A percentile compares a stretch with the other conserved stretches of the same genome.
These are phyloP conservation scores for Cryptotermes secundus DNA, from an alignment of 1,140 invertebrate species.

Conservation along the genomic window DNA sequence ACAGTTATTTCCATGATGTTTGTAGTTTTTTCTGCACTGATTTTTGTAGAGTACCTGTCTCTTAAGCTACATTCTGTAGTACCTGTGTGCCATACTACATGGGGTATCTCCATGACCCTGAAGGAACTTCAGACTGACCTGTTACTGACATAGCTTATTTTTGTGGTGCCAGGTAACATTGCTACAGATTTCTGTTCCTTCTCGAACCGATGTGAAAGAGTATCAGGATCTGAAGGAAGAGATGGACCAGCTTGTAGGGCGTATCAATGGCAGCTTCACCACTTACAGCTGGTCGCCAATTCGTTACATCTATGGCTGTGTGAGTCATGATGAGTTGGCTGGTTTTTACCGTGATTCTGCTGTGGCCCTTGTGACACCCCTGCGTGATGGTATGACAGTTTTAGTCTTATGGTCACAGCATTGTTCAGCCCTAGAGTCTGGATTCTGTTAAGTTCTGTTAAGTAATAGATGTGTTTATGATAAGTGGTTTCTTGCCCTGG, in stretches of 20 bases:
- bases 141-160: too few species aligned
- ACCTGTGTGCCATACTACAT: too few species aligned
- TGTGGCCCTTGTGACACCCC: conserved; percentile 81
- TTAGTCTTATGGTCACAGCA: too few species aligned
- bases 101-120: too few species aligned
- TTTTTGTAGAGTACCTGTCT: too few species aligned
- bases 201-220: conserved; percentile 85
- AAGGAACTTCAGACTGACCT: too few species aligned
- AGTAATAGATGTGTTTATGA: too few species aligned
- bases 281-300: conserved; percentile 90
- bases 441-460: neutral
- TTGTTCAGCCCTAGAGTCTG: neutral
- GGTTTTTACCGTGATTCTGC: conserved; percentile 82
- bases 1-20: too few species aligned
- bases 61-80: too few species aligned
- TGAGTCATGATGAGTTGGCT: conserved; percentile 81
- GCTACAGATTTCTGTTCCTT: conserved; percentile 85
- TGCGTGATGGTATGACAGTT: conserved; percentile 67
- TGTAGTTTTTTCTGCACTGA: too few species aligned
- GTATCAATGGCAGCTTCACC: conserved; percentile 83
- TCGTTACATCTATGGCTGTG: conserved; percentile 86
- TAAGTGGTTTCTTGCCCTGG: too few species aligned
- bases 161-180: conserved; percentile 57
- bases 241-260: conserved; percentile 84
- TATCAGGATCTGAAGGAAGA: conserved; percentile 90